Base-by-base conservation (phyloP, 35 echinoderm and acorn worm genomes). In the Ophioderma brevispina region DNA sequence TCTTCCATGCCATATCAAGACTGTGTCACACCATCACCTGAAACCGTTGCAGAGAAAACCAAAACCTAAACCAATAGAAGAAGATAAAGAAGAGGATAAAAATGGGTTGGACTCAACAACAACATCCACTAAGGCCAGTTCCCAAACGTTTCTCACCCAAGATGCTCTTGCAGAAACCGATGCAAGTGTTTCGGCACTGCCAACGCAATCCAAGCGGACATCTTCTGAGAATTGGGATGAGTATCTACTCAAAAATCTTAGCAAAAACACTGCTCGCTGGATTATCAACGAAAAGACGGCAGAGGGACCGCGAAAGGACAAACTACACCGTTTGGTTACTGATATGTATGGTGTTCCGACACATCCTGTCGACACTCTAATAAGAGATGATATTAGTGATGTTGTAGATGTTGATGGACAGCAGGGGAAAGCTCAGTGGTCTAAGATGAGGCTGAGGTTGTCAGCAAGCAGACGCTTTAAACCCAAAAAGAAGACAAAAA, bases 211-310 rank as follows among this genome's bases (percentile, higher is more conserved):
- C 32, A 35, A 87, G 30, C 2, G 75, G 33, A 78, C 31, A 59
- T 49, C 31, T 21, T 77, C 75, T 31, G 33, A 89, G 77, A 94
- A 90, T 33, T 97, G 95, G 95, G 95, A 97, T 42, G 85, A 82
- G 31, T 80, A 92, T 63, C 32, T 97, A 32, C 75, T 97, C 34
- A 40, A 91, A 76, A 78, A 93, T 55, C 56, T 97, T 32, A 97
- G 95, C 35, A 97, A 97, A 59, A 97, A 90, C 23, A 97, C 95
- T 6, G 95, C 95, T 25, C 56, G 95, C n/a, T 97, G 95, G 95
- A 97, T 97, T 32, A 92, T 94, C 8, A 84, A 76, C 33, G 95
- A 97, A 43, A 85, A 91, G 37, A 92, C 89, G 0, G 39, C 35
- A 6, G 90, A 96, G 19, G 95, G 95, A 0, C 89, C 84, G 6